Conservation (phyloP, 2,797 vertebrate genomes). For the Craterocephalus amniculus region DNA sequence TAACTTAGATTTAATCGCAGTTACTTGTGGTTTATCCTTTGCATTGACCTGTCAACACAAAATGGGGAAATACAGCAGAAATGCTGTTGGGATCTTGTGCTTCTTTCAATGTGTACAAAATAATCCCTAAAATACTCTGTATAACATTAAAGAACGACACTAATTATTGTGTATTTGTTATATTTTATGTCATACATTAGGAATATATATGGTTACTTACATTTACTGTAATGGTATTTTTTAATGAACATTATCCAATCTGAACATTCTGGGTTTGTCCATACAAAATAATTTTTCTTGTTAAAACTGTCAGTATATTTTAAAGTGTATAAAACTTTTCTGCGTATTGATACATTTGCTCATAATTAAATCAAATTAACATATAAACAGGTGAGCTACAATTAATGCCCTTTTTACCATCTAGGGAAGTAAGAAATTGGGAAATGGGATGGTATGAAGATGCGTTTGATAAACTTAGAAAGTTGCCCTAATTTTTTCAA, state of each 20-base stretch:
- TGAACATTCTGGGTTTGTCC: rapidly evolving
- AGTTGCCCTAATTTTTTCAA: not conserved
- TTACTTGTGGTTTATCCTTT: slow-evolving; percentile 58
- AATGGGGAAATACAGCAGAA: slow-evolving; percentile 55
- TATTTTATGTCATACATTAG: not conserved
- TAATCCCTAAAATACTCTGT: slow-evolving; percentile 65
- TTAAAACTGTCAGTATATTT: not conserved
- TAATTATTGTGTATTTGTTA: slow-evolving; percentile 25
- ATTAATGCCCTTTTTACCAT: not conserved
- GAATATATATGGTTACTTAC: not conserved
- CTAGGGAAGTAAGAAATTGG: too few relatives aligned
- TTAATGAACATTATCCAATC: too few relatives aligned
- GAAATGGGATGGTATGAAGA: not conserved
- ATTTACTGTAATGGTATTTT: not conserved
- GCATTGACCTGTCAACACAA: slow-evolving; percentile 52
- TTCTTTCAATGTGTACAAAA: slow-evolving; percentile 72
- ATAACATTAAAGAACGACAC: slow-evolving; percentile 77
- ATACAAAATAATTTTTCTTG: not conserved
- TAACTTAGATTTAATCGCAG: slow-evolving; percentile 60
- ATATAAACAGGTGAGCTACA: not conserved
- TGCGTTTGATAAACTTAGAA: not conserved
- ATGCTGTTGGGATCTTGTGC: slow-evolving; percentile 61
- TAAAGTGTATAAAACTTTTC: not conserved
- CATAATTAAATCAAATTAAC: not conserved
- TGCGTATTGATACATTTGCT: not conserved